Evolutionary conservation across 2,113 vertebrate species (phyloP).

Genomic region (Pachypanchax playfairii): DNA sequence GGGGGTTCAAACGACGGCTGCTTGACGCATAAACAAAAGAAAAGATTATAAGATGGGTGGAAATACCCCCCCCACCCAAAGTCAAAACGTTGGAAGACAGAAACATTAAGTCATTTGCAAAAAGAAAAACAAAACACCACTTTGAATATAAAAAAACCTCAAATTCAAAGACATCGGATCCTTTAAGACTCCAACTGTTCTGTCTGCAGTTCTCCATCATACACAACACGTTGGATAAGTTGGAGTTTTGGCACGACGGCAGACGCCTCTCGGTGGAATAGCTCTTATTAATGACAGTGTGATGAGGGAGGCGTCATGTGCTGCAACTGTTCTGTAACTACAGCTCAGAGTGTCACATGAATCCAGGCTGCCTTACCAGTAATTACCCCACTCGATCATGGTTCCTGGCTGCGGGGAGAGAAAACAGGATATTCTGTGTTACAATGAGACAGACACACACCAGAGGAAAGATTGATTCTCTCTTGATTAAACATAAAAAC

Average conservation of each 20-base stretch:
- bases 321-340: constrained; percentile 53
- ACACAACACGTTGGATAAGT: too few species aligned
- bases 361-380: constrained; percentile 86
- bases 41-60: neutral
- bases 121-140: neutral
- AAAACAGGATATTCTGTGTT: constrained; percentile 38
- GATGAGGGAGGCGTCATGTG: constrained; percentile 44
- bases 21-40: constrained; percentile 4
- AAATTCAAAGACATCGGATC: too few species aligned
- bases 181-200: too few species aligned
- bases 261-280: constrained; percentile 50
- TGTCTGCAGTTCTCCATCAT: too few species aligned
- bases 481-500: constrained; percentile 28
- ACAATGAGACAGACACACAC: constrained; percentile 13
- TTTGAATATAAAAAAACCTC: too few species aligned
- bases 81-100: neutral
- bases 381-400: constrained; percentile 99
- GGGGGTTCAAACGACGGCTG: constrained; percentile 1
- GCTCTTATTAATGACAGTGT: constrained; percentile 50
- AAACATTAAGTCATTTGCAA: neutral
- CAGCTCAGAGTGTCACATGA: constrained; percentile 44
- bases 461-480: too few species aligned
- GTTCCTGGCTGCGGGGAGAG: constrained; percentile 89
- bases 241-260: too few species aligned
- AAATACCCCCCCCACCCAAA: neutral